Conservation (phyloP, 2,113 vertebrate genomes). For the Colaptes auratus region DNA sequence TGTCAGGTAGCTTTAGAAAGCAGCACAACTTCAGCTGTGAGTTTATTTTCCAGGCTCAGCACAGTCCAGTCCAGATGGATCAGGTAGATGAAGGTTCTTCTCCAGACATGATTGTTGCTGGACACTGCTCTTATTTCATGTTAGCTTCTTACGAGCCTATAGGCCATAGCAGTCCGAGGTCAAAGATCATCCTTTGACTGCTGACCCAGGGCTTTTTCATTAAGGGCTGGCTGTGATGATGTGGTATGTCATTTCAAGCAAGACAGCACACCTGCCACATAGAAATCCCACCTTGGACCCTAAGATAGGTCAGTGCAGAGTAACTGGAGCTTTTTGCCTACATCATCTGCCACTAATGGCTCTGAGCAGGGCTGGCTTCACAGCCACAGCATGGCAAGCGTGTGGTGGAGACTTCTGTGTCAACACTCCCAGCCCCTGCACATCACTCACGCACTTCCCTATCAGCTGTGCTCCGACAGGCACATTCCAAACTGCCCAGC, state of each 20-base stretch:
- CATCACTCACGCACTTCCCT: not conserved
- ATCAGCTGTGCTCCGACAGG: not conserved
- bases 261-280: not conserved
- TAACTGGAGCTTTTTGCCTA: not conserved
- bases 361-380: accelerated
- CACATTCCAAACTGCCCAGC: accelerated
- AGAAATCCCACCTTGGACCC: not conserved
- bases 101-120: not conserved
- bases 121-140: not conserved
- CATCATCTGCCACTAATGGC: not conserved
- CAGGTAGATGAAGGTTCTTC: not conserved
- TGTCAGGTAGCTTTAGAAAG: not conserved
- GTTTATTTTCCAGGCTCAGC: not conserved
- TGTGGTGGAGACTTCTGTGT: not conserved
- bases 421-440: not conserved
- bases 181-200: not conserved
- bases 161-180: not conserved
- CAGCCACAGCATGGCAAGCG: accelerated
- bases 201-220: not conserved
- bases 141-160: not conserved
- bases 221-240: not conserved
- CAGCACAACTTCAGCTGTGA: not conserved
- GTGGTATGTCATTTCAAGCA: not conserved
- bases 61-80: accelerated
- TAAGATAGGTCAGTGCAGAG: not conserved